Percentiles rank a stretch among this genome's conserved stretches.
Conservation (phyloP, 2,113 vertebrate genomes). For the Columba livia region DNA sequence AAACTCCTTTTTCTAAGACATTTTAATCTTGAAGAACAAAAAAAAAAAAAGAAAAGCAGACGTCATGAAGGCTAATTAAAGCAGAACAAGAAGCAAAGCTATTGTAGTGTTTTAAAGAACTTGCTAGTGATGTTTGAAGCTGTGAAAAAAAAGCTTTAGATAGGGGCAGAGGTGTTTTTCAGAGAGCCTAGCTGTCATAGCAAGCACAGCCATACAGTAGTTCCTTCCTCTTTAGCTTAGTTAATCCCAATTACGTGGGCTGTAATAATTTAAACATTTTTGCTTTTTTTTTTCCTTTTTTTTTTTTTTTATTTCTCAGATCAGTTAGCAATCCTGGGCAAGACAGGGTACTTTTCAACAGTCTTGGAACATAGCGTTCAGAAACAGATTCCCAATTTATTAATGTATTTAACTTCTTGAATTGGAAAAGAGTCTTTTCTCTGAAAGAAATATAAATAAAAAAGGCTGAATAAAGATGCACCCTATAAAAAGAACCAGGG, state of each 20-base stretch:
- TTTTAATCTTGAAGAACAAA: constrained; percentile 81
- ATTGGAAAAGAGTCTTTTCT: constrained; percentile 5
- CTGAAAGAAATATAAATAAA: background rate
- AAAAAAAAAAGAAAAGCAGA: constrained; percentile 64
- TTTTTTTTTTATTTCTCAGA: background rate
- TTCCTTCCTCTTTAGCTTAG: constrained; percentile 89
- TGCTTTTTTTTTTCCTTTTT: background rate
- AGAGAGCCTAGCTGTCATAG: constrained; percentile 81
- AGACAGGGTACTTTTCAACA: constrained; percentile 48
- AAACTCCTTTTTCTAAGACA: constrained; percentile 80
- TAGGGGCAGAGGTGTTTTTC: constrained; percentile 78
- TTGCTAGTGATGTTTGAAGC: constrained; percentile 78
- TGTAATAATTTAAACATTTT: constrained; percentile 64
- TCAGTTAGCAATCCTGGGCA: constrained; percentile 41
- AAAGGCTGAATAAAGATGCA: background rate
- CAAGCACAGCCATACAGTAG: constrained; percentile 82
- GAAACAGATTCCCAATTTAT: constrained; percentile 63
- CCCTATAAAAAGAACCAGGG: background rate
- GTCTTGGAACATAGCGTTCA: constrained; percentile 61
- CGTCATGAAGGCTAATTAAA: constrained; percentile 84
- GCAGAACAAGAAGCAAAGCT: constrained; percentile 78
- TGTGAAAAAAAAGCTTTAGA: constrained; percentile 71
- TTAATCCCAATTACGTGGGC: constrained; percentile 91
- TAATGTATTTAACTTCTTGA: constrained; percentile 61
- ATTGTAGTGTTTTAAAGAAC: constrained; percentile 80